Evolutionary conservation across 1,140 invertebrate species (phyloP).

Genomic region (Eufriesea mexicana): DNA sequence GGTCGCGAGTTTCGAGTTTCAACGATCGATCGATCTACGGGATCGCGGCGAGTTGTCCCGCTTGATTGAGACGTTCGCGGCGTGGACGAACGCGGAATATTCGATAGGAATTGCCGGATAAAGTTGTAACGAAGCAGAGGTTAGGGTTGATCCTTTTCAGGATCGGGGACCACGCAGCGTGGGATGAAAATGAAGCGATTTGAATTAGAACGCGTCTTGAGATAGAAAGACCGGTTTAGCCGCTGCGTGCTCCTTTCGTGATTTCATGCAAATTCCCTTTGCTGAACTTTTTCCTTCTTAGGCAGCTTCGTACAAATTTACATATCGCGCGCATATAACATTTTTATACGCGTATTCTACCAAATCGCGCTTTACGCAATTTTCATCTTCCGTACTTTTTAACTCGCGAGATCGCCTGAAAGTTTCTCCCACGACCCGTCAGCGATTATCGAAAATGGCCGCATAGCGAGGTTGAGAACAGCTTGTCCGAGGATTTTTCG

Average conservation of each 20-base stretch:
- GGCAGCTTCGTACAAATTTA: too few relatives aligned
- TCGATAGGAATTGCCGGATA: not conserved
- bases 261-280: not conserved
- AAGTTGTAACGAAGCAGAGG: not conserved
- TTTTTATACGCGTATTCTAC: too few relatives aligned
- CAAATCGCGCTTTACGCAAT: too few relatives aligned
- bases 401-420: too few relatives aligned
- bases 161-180: too few relatives aligned
- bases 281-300: not conserved
- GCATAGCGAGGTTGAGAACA: not conserved
- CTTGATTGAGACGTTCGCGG: constrained; percentile 33
- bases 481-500: not conserved
- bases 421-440: too few relatives aligned
- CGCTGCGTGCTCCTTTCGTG: not conserved
- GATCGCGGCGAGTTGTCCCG: not conserved
- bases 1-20: constrained; percentile 7
- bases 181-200: not conserved
- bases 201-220: not conserved
- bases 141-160: not conserved
- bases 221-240: not conserved
- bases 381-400: too few relatives aligned
- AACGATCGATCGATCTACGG: constrained; percentile 20
- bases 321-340: too few relatives aligned
- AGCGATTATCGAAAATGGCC: too few relatives aligned
- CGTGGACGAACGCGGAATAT: not conserved